These are phyloP conservation scores for Diorhabda elongata DNA, from an alignment of 1,140 invertebrate genomes.

Conservation along the genomic window DNA sequence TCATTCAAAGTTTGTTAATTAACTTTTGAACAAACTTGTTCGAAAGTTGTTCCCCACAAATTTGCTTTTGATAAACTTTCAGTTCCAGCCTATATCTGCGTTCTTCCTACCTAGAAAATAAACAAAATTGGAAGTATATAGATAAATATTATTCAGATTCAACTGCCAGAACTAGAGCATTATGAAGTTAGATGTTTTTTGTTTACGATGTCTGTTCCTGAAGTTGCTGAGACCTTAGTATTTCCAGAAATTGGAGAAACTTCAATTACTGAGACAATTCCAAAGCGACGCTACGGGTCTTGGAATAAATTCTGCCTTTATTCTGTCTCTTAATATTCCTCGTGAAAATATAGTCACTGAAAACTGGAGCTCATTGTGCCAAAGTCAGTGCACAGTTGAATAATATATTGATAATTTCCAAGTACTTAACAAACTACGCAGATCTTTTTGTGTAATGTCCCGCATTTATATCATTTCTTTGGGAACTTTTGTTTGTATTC, in stretches of 20 bases:
- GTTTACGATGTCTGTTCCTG: slow-evolving; percentile 12
- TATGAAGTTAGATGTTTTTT: slow-evolving; percentile 12
- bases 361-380: not conserved
- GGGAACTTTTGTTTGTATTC: too few relatives aligned
- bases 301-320: slow-evolving; percentile 8
- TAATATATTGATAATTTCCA: not conserved
- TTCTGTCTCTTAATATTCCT: slow-evolving; percentile 7
- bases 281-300: slow-evolving; percentile 4
- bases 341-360: not conserved
- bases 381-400: not conserved
- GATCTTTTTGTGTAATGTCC: too few relatives aligned
- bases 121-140: slow-evolving; percentile 8
- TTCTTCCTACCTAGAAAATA: not conserved
- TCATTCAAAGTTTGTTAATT: not conserved
- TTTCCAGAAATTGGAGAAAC: slow-evolving; percentile 11
- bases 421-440: not conserved
- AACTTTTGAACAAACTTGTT: slow-evolving; percentile 10
- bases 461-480: too few relatives aligned
- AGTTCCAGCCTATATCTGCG: slow-evolving; percentile 7
- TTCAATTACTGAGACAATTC: slow-evolving; percentile 16
- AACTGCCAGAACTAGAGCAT: slow-evolving; percentile 10
- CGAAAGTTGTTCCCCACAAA: slow-evolving; percentile 6
- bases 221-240: slow-evolving; percentile 13
- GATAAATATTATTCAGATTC: slow-evolving; percentile 12
- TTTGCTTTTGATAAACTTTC: slow-evolving; percentile 12